Evolutionary conservation across 2,113 vertebrate genomes (phyloP), one percentile per base, ranked within the genome.

Genomic region (Galbula dea): DNA sequence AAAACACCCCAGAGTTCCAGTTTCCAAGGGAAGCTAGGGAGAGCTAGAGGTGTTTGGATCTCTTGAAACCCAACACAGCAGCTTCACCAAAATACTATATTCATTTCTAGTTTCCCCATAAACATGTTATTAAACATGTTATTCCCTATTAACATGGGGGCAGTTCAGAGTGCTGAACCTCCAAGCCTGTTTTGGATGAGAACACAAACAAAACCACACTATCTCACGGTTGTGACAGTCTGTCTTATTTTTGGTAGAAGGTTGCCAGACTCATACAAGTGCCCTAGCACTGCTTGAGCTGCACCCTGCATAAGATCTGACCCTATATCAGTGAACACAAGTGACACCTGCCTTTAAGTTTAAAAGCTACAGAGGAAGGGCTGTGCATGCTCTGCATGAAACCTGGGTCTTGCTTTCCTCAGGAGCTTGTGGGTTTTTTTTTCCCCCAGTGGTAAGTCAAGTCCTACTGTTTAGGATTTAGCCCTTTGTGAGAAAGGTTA

Each of bases 261-360:
- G 18, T 7, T 54, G 16, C 59, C 26, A 27, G 57, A 29, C 15
- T 67, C n/a, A 5, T 17, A 14, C 30, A 9, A 3, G 19, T 1
- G 2, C 24, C 17, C 34, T 32, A 52, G 46, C 0, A 1, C 27
- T 41, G 29, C 51, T 21, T 0, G 8, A 48, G 30, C 75, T 39
- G 36, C 8, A 0, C 23, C 45, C 46, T 22, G 7, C 20, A 8
- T 22, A 43, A 39, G 8, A 5, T 19, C 5, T 15, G 37, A 24
- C 51, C 41, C 26, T 65, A 0, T 14, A n/a, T 7, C n/a, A 67
- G 66, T 0, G 16, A 36, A 57, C 79, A 59, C 43, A 74, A 80
- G 68, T 71, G 80, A 9, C 75, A 81, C 58, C 65, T 83, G 72
- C 75, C 85, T 91, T 83, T 83, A 77, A 89, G 69, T 86, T 14